phyloP scores from a whole-genome alignment of 2,797 vertebrate species.

The Meriones psammophilus region DNA sequence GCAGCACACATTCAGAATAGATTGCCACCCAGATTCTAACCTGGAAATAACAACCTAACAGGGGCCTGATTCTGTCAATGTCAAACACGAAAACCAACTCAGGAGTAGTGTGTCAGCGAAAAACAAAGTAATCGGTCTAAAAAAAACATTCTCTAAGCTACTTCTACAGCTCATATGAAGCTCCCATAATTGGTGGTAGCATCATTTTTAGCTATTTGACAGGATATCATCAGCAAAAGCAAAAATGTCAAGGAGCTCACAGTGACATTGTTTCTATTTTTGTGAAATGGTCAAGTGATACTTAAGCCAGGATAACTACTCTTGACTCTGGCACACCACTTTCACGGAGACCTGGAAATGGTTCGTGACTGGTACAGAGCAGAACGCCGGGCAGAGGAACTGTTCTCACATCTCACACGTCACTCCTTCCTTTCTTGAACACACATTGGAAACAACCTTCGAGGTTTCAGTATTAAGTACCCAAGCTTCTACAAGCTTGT shows the following conservation, averaged over 20 bases:
- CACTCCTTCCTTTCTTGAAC: not conserved
- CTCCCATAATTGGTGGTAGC: not conserved
- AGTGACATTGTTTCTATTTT: slow-evolving; percentile 18
- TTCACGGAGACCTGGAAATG: not conserved
- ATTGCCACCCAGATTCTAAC: slow-evolving; percentile 67
- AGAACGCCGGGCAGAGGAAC: not conserved
- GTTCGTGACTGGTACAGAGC: not conserved
- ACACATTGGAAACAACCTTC: not conserved
- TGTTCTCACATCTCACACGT: not conserved
- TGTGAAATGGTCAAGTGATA: slow-evolving; percentile 41
- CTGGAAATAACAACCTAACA: slow-evolving; percentile 63
- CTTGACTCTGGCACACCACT: not conserved
- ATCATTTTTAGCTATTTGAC: slow-evolving; percentile 42
- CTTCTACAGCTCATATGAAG: slow-evolving; percentile 38
- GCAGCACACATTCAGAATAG: slow-evolving; percentile 6
- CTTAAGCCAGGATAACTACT: not conserved
- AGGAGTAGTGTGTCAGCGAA: not conserved
- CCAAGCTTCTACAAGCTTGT: not conserved
- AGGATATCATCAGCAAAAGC: slow-evolving; percentile 24
- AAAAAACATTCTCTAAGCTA: not conserved
- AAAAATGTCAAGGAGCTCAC: slow-evolving; percentile 55
- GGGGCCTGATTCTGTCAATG: not conserved
- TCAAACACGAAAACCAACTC: slow-evolving; percentile 73
- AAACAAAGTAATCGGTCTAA: slow-evolving; percentile 35
- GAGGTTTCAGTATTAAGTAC: not conserved